A percentile compares a stretch with the other conserved stretches of the same genome.
Conservation (phyloP, 2,797 vertebrate species). For the Cygnus olor region DNA sequence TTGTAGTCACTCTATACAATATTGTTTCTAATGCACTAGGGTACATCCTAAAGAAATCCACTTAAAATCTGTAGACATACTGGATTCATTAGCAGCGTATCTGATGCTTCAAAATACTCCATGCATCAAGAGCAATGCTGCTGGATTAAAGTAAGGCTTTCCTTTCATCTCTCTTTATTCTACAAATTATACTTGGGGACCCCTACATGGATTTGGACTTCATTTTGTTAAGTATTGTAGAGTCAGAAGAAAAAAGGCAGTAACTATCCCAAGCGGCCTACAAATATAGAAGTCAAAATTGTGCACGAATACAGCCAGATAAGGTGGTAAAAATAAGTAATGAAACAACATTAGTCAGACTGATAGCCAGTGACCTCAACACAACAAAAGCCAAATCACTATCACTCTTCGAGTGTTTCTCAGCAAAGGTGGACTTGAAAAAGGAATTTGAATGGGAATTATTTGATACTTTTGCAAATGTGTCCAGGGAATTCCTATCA, state of each 20-base stretch:
- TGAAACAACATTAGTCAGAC: background rate
- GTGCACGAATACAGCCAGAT: background rate
- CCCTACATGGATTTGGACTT: background rate
- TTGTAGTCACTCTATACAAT: background rate
- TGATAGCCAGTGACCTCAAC: background rate
- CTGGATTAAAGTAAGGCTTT: background rate
- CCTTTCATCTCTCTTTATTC: background rate
- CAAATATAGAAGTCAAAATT: background rate
- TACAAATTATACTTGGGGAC: fast-evolving
- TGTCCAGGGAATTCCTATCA: background rate
- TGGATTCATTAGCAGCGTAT: background rate
- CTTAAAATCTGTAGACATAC: background rate
- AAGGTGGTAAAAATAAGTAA: background rate
- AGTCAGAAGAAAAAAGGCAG: background rate
- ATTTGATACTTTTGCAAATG: background rate
- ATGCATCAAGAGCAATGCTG: background rate
- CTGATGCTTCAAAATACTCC: background rate
- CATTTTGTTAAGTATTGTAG: background rate
- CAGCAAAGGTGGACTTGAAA: background rate
- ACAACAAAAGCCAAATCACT: background rate
- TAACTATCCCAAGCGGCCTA: background rate
- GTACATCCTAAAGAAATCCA: background rate
- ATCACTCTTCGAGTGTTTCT: background rate
- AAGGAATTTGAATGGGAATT: background rate
- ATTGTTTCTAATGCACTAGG: background rate